These are phyloP conservation scores for Andricus grossulariae DNA, from an alignment of 1,140 invertebrate genomes.

Conservation along the genomic window DNA sequence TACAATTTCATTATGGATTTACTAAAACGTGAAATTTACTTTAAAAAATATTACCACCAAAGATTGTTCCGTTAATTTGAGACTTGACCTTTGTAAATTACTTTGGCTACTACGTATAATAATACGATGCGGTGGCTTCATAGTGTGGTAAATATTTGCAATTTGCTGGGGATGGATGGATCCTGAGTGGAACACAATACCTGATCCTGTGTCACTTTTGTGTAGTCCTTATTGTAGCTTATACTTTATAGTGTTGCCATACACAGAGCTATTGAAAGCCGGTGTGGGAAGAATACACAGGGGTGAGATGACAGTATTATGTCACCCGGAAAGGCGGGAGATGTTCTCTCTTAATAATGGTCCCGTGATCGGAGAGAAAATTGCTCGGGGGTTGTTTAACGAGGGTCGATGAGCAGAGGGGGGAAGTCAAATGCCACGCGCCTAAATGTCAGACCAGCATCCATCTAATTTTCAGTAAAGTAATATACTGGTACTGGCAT, in stretches of 20 bases:
- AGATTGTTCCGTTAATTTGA: not conserved
- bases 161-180: slow-evolving; percentile 26
- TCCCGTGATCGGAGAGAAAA: slow-evolving; percentile 67
- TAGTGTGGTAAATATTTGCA: slow-evolving; percentile 35
- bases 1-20: no score
- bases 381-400: slow-evolving; percentile 64
- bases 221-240: not conserved
- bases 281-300: slow-evolving; percentile 63
- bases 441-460: slow-evolving; percentile 71
- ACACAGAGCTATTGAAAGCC: slow-evolving; percentile 50
- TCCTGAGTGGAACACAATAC: slow-evolving; percentile 37
- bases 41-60: no score
- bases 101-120: not conserved
- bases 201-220: slow-evolving; percentile 38
- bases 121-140: slow-evolving; percentile 16
- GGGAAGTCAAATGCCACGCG: slow-evolving; percentile 63
- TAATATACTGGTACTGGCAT: slow-evolving; percentile 40
- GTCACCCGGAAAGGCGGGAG: slow-evolving; percentile 64
- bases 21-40: no score
- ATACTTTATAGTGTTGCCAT: slow-evolving; percentile 32
- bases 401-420: slow-evolving; percentile 49
- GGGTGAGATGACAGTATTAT: slow-evolving; percentile 59
- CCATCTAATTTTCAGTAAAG: slow-evolving; percentile 56
- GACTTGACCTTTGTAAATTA: not conserved
- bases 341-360: slow-evolving; percentile 63